Evolutionary conservation across 2,888 invertebrate genomes (phyloP), one percentile per base, ranked within the genome.

Genomic region (Pammene fasciana): DNA sequence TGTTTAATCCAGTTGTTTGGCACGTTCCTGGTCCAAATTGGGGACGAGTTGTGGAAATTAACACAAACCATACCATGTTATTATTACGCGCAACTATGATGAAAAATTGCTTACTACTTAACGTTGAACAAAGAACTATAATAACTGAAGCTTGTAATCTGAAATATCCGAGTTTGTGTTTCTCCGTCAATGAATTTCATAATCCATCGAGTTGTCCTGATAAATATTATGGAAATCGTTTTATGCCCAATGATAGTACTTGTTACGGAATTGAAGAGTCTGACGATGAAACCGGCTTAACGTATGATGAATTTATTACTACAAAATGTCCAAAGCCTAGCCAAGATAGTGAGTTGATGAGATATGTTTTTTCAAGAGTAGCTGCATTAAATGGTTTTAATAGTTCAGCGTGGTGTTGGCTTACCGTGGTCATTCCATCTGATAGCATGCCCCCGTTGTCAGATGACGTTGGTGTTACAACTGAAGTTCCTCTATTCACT

Each of bases 21-120:
- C 79, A 82, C 18, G 86, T 93, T 67, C 93, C 94, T 0, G 94
- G 94, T 5, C 85, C 86, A 7, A 85, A 88, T 72, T 90, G 90
- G 89, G 86, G 88, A 26, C 76, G 75, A 70, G 72, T 57, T 14
- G 80, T 90, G 1, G 71, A 74, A 72, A 64, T 71, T 0, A 82
- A 45, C 18, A 52, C 38, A 36, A 26, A 62, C n/a, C 41, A 78
- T 59, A 73, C 79, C 46, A 71, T 74, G 48, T 72, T 89, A 64
- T 73, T 72, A 14, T 71, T 82, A 5, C 71, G 78, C 54, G 72
- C 81, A 4, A 74, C 78, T 2, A 75, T 85, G 41, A 73, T 79
- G 14, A 88, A 87, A 71, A 86, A 85, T 71, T 92, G 92, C 74
- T 80, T 91, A 61, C 71, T 86, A 26, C 75, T 92, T 61, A 89